phyloP scores from a whole-genome alignment of 2,797 vertebrate species.

The Acanthornis magna region DNA sequence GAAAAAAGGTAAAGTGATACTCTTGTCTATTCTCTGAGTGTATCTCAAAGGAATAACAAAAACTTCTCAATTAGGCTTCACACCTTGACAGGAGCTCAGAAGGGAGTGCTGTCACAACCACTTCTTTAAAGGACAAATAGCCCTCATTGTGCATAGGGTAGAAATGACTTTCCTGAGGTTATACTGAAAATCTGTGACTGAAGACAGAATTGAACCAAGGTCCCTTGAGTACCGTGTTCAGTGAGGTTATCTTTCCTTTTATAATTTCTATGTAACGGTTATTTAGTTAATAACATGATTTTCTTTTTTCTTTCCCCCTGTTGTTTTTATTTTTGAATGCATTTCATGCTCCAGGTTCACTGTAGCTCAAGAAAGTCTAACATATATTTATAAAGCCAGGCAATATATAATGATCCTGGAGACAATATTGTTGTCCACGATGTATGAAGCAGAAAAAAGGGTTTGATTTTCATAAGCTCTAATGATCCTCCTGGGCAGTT shows the following conservation, averaged over 20 bases:
- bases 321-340: slow-evolving; percentile 26
- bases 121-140: slow-evolving; percentile 41
- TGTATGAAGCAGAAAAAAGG: slow-evolving; percentile 54
- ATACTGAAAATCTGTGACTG: neutral
- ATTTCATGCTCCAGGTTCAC: slow-evolving; percentile 44
- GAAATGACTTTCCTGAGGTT: slow-evolving; percentile 25
- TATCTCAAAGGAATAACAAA: slow-evolving; percentile 31
- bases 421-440: slow-evolving; percentile 51
- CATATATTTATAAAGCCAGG: slow-evolving; percentile 43
- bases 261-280: slow-evolving; percentile 12
- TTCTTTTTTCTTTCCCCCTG: neutral
- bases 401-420: slow-evolving; percentile 38
- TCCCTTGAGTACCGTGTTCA: neutral
- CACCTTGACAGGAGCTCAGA: slow-evolving; percentile 36
- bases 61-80: slow-evolving; percentile 40
- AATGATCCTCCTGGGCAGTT: slow-evolving; percentile 54
- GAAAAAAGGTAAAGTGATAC: neutral
- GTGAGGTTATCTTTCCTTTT: neutral
- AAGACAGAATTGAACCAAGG: neutral
- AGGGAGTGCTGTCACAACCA: neutral
- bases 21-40: neutral
- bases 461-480: slow-evolving; percentile 69
- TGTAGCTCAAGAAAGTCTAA: slow-evolving; percentile 43
- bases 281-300: slow-evolving; percentile 25
- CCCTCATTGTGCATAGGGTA: neutral